Percentiles rank a stretch among this genome's conserved stretches.
Conservation (phyloP, 2,797 vertebrate genomes). For the Darevskia mixta region DNA sequence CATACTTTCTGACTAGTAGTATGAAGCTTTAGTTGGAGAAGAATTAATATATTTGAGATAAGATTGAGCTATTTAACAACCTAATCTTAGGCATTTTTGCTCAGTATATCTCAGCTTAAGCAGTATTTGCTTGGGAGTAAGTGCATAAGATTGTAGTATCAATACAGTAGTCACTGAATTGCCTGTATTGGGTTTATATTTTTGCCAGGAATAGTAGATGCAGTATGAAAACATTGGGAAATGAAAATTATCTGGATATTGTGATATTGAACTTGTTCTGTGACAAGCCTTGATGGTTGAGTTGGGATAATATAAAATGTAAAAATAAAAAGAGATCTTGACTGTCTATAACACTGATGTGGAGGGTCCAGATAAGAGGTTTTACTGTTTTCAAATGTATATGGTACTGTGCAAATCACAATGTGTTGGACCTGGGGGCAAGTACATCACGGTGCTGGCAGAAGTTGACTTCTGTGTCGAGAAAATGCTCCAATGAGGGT, state of each 20-base stretch:
- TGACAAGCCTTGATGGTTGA: background rate
- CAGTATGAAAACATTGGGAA: background rate
- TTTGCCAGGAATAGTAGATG: background rate
- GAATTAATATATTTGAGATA: background rate
- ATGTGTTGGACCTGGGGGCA: background rate
- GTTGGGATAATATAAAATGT: background rate
- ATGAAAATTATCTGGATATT: background rate
- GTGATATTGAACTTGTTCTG: background rate
- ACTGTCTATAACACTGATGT: background rate
- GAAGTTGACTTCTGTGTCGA: background rate
- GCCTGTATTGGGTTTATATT: background rate
- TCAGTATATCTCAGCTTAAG: background rate
- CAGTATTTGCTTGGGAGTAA: background rate
- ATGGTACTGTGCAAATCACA: background rate
- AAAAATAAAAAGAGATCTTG: background rate
- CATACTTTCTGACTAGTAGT: background rate
- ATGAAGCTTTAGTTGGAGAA: background rate
- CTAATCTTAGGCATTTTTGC: background rate
- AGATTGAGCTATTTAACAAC: background rate
- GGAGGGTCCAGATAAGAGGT: background rate
- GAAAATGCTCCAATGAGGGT: too few relatives aligned
- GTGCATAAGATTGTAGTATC: background rate
- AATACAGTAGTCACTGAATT: background rate
- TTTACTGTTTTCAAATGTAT: slow-evolving; percentile 7
- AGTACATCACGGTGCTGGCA: background rate